These are phyloP conservation scores for Thrips palmi DNA, from an alignment of 1,140 invertebrate genomes.

Conservation along the genomic window DNA sequence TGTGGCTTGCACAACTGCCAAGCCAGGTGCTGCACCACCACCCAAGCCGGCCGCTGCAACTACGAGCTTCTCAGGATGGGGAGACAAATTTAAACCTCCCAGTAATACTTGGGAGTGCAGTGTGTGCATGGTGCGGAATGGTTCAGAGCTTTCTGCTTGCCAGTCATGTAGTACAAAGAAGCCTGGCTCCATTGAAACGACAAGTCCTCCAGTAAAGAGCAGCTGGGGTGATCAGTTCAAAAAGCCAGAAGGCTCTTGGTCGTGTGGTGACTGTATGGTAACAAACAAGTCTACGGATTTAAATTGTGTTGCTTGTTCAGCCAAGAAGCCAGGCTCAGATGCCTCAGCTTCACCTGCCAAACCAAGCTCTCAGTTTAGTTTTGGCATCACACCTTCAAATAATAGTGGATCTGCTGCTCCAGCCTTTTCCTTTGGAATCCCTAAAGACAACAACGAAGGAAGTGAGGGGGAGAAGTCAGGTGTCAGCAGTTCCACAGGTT, in stretches of 20 bases:
- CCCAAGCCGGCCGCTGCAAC: constrained; percentile 9
- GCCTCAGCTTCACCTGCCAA: constrained; percentile 15
- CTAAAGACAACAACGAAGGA: constrained; percentile 14
- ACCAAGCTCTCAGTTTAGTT: background rate
- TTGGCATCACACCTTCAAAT: background rate
- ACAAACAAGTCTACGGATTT: constrained; percentile 28
- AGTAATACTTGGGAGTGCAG: constrained; percentile 37
- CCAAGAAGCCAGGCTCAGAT: constrained; percentile 14
- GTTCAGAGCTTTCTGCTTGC: constrained; percentile 29
- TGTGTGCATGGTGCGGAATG: constrained; percentile 38
- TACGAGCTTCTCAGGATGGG: constrained; percentile 20
- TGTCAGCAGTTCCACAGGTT: background rate
- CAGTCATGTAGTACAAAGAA: constrained; percentile 31
- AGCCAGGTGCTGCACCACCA: constrained; percentile 27
- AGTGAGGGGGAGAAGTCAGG: background rate
- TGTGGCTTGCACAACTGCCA: constrained; percentile 39
- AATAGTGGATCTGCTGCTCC: constrained; percentile 10
- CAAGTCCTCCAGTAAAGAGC: constrained; percentile 9
- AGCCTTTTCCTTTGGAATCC: constrained; percentile 22
- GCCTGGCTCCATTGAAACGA: constrained; percentile 20
- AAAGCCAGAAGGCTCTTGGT: constrained; percentile 31
- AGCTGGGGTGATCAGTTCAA: constrained; percentile 31
- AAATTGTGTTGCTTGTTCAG: constrained; percentile 32
- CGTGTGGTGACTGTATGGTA: constrained; percentile 37
- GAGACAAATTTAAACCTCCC: constrained; percentile 26